Evolutionary conservation across 2,113 vertebrate genomes (phyloP), one percentile per base, ranked within the genome.

Genomic region (Canis aureus): DNA sequence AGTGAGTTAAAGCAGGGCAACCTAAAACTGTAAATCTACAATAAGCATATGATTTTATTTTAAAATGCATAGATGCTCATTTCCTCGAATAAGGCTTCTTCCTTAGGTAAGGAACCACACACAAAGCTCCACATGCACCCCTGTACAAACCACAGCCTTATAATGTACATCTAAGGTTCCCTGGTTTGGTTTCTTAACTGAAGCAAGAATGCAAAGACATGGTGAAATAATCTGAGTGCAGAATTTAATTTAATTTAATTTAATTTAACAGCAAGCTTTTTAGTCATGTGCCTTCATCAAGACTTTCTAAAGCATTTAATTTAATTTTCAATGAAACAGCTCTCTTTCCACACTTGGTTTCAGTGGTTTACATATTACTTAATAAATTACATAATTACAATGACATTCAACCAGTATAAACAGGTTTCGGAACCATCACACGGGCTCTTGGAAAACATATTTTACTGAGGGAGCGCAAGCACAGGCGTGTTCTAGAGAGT

Each of bases 361-460:
- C 82, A 74, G 10, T 53, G 60, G 71, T 66, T 94, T 88, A 73
- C 23, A 35, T 55, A 78, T 96, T 81, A 95, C 78, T 97, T 94
- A 94, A 96, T 96, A 79, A 90, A 95, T 97, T 83, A 94, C 35
- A 27, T 85, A 89, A 97, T 93, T 89, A 96, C 23, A 79, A 73
- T 81, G 85, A 66, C 71, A 89, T 66, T 85, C 80, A 85, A 91
- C 80, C 22, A 89, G 81, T n/a, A 94, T 59, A 67, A 95, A 93
- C 69, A 38, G 55, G 76, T 94, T 83, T 81, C 59, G 92, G 12
- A 92, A 87, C 67, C 19, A 60, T 62, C 27, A 57, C 53, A 59
- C 6, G 0, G n/a, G 66, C 55, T 92, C 86, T 69, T 38, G 53
- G 67, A 95, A 95, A 97, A 81, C n/a, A 82, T 74, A 80, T 59